phyloP scores from a whole-genome alignment of 2,113 vertebrate genomes.

The Ciconia boyciana region DNA sequence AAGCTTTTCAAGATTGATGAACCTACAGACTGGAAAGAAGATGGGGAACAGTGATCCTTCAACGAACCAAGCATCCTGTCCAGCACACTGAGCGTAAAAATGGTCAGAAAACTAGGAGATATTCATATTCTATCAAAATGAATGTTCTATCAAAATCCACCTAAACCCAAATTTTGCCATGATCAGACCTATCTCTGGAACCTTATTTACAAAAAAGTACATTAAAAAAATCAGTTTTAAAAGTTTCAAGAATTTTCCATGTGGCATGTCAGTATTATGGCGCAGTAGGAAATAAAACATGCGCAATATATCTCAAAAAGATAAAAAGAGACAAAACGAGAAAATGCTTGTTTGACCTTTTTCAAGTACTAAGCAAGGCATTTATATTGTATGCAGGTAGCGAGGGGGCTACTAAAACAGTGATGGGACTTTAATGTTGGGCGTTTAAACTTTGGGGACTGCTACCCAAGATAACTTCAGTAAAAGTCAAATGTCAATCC shows the following conservation, averaged over 20 bases:
- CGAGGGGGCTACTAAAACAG: neutral
- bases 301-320: neutral
- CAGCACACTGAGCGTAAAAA: neutral
- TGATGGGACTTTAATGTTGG: neutral
- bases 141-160: neutral
- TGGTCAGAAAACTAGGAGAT: neutral
- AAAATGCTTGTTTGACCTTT: neutral
- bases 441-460: neutral
- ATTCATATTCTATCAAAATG: neutral
- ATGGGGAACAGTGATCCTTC: neutral
- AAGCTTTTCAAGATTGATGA: neutral
- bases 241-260: neutral
- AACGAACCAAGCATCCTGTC: neutral
- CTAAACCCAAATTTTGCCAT: neutral
- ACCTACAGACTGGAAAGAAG: neutral
- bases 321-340: neutral
- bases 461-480: neutral
- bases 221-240: neutral
- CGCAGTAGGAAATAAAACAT: neutral
- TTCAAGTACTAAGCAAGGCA: neutral
- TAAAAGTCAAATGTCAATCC: neutral
- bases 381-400: neutral
- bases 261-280: neutral
- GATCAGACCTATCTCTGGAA: neutral
- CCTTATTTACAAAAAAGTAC: neutral